Conservation (phyloP, 2,797 vertebrate genomes). For the Euthynnus affinis region DNA sequence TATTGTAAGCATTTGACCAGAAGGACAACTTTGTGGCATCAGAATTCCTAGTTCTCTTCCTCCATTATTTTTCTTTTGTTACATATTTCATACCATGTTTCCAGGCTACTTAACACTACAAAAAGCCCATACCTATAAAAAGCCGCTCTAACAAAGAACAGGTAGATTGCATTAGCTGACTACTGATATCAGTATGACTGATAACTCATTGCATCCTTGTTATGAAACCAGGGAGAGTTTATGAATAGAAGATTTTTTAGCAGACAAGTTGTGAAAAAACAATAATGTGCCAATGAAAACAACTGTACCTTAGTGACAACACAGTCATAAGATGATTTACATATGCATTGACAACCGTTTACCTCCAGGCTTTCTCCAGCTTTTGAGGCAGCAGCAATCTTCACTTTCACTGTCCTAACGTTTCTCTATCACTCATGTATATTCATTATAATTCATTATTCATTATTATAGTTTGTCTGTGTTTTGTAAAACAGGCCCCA, state of each 20-base stretch:
- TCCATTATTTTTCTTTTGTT: too few species aligned
- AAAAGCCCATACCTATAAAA: background rate
- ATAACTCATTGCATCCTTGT: background rate
- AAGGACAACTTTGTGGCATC: too few species aligned
- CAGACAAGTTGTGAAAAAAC: background rate
- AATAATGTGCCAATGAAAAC: conserved; percentile 4
- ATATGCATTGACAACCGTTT: conserved; percentile 11
- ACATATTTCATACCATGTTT: too few species aligned
- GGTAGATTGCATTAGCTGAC: background rate
- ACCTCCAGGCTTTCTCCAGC: conserved; percentile 8
- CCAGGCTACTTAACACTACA: too few species aligned
- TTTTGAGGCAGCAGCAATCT: background rate
- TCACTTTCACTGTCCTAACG: background rate
- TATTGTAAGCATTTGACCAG: too few species aligned
- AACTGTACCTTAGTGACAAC: background rate
- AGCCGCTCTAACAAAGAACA: background rate
- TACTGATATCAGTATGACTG: background rate
- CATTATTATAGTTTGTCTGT: conserved; percentile 38
- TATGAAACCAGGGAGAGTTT: background rate
- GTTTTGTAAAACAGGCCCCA: conserved; percentile 36
- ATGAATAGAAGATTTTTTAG: background rate
- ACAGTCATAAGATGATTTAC: background rate
- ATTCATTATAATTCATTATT: conserved; percentile 56
- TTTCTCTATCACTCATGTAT: conserved; percentile 44
- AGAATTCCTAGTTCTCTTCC: too few species aligned